These are phyloP conservation scores for Cephonodes hylas DNA, from an alignment of 2,888 invertebrate species.

Conservation along the genomic window DNA sequence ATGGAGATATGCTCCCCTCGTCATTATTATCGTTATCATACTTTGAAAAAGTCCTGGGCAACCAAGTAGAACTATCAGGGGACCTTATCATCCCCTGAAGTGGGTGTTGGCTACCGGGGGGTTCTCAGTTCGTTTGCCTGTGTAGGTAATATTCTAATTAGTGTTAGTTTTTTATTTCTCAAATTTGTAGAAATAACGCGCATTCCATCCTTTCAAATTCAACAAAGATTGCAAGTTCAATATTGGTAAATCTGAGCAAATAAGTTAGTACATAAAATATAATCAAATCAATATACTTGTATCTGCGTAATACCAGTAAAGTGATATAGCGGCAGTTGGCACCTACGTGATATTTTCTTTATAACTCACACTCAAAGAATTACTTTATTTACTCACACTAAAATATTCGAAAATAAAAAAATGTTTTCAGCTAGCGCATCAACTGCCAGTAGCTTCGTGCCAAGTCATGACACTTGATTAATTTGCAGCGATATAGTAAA, in stretches of 20 bases:
- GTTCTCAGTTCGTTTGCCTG: background rate
- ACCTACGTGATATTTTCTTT: too few species aligned
- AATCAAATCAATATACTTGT: too few species aligned
- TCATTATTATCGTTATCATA: background rate
- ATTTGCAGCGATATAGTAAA: background rate
- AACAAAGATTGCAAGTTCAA: too few species aligned
- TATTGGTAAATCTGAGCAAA: too few species aligned
- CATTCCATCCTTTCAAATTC: too few species aligned
- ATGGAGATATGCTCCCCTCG: too few species aligned
- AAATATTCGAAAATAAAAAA: background rate
- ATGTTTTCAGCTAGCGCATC: background rate
- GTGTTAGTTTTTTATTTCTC: background rate
- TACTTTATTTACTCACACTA: too few species aligned
- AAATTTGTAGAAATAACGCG: too few species aligned
- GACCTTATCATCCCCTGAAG: background rate
- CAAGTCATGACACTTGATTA: background rate
- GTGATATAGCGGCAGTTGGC: too few species aligned
- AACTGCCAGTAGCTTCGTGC: background rate
- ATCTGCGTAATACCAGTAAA: too few species aligned
- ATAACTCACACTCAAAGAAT: too few species aligned
- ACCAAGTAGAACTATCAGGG: background rate
- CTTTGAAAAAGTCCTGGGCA: background rate
- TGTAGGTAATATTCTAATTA: background rate
- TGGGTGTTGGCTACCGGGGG: background rate
- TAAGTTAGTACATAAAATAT: too few species aligned